Percentiles rank a stretch among this genome's conserved stretches.
Evolutionary conservation across 2,113 vertebrate genomes (phyloP).

Genomic region (Gopherus evgoodei): DNA sequence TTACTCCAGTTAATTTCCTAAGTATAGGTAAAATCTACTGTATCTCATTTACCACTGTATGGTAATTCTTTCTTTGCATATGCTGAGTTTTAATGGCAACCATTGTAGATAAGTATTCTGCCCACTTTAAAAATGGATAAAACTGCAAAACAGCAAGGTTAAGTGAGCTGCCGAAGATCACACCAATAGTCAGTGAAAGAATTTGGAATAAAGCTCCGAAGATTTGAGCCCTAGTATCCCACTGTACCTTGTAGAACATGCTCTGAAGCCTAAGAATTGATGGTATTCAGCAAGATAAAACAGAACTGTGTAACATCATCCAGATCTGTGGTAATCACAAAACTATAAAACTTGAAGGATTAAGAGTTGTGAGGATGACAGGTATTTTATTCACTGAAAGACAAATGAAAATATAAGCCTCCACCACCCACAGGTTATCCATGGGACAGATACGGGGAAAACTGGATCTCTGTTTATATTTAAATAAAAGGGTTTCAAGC

Average conservation of each 20-base stretch:
- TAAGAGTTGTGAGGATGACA: background rate
- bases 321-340: background rate
- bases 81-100: background rate
- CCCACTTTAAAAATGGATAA: background rate
- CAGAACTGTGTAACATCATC: background rate
- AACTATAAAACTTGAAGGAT: background rate
- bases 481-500: background rate
- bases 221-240: background rate
- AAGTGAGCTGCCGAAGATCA: background rate
- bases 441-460: rapidly evolving
- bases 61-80: background rate
- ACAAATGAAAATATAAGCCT: background rate
- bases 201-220: background rate
- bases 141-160: background rate
- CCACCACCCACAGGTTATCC: background rate
- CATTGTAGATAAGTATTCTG: background rate
- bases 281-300: background rate
- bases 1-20: background rate
- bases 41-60: background rate
- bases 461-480: background rate
- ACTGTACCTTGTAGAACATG: background rate
- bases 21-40: background rate
- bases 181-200: background rate
- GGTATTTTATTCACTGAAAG: background rate
- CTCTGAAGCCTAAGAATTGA: background rate